Evolutionary conservation across 2,113 vertebrate species (phyloP), one percentile per base, ranked within the genome.

Genomic region (Neodon shergylaensis): DNA sequence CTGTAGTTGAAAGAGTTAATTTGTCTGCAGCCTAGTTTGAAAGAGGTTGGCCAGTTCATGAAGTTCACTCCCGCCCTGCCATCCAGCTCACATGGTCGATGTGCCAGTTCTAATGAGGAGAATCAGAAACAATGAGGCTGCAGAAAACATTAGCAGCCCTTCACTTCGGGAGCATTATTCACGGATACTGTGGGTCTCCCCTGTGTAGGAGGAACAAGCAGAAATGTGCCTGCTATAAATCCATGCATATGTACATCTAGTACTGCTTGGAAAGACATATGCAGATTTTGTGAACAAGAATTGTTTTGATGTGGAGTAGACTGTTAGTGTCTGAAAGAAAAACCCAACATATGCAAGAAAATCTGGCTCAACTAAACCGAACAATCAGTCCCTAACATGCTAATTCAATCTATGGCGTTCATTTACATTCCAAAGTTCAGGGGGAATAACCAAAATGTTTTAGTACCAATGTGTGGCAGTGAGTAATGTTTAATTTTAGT

Each of bases 401-500:
- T 91, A 90, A 89, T 83, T 89, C 92, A 54, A 89, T 76, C 58
- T 65, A 61, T 77, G 12, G 31, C 82, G 49, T 92, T 84, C 83
- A 87, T 87, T 87, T 96, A 92, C 49, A 94, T 49, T 92, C 96
- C 36, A 97, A 83, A 91, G 33, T 47, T 2, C 87, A 93, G 36
- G 87, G 61, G 49, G 49, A 86, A 95, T 88, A 97, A 87, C 8
- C 58, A n/a, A 65, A 97, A 87, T 97, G 16, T 95, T 94, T 95
- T 94, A 74, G 7, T 78, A 89, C 44, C 26, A 87, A 61, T 86
- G 12, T 86, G 14, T 93, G 89, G 91, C 66, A 97, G 81, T 90
- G 88, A 96, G 58, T 47, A 94, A 94, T 86, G 88, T 76, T 96
- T 94, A 96, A 74, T 90, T 97, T 96, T 90, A 91, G n/a, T 92